A percentile compares a stretch with the other conserved stretches of the same genome.
Evolutionary conservation across 2,797 vertebrate genomes (phyloP).

Genomic region (Oreochromis grahami): DNA sequence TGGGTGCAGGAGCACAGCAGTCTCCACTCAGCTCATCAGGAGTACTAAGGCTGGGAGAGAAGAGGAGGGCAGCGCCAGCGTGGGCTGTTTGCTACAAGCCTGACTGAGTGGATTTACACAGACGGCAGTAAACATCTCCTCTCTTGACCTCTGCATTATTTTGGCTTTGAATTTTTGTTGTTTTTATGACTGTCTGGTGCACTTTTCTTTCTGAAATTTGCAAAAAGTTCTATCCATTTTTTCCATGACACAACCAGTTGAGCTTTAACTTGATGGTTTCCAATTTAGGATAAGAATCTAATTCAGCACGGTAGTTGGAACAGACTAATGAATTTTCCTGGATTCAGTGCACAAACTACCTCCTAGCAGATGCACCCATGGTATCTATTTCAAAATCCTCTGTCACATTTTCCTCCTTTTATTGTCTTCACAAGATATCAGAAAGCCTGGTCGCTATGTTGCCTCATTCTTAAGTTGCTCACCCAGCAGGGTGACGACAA

Average conservation of each 20-base stretch:
- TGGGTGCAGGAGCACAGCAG: not conserved
- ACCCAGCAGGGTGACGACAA: not conserved
- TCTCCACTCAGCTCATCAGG: not conserved
- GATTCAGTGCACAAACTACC: not conserved
- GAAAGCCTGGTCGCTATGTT: not conserved
- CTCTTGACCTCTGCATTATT: too few species aligned
- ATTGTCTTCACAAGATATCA: not conserved
- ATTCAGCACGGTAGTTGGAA: not conserved
- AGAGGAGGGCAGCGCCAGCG: not conserved
- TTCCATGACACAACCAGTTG: not conserved
- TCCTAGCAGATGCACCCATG: not conserved
- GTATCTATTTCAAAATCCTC: not conserved
- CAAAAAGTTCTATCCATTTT: not conserved
- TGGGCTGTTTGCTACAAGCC: not conserved
- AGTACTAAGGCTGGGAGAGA: not conserved
- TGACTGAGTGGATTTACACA: not conserved
- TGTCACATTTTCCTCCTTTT: rapidly evolving
- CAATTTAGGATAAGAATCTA: not conserved
- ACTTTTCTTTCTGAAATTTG: not conserved
- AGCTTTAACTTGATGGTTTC: not conserved
- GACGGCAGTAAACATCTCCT: too few species aligned
- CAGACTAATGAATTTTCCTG: not conserved
- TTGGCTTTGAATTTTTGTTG: too few species aligned
- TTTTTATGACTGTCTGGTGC: not conserved
- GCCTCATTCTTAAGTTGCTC: not conserved